phyloP scores from a whole-genome alignment of 2,888 invertebrate genomes.

The Hemistola chrysoprasaria region DNA sequence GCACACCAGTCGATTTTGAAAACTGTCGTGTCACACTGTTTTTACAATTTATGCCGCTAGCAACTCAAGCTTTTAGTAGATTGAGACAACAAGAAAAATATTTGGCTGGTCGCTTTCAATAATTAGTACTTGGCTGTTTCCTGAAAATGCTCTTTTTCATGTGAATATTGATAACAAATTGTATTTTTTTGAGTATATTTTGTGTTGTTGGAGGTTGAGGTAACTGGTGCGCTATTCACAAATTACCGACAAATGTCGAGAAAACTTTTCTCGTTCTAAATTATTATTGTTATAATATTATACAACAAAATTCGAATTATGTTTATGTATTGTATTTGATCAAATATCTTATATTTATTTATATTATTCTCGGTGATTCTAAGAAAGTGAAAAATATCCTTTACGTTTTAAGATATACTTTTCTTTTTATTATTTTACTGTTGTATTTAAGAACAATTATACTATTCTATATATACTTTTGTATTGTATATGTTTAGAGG shows the following conservation, averaged over 20 bases:
- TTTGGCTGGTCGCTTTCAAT: slow-evolving; percentile 75
- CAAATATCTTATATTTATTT: too few relatives aligned
- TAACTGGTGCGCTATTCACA: slow-evolving; percentile 18
- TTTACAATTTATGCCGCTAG: slow-evolving; percentile 63
- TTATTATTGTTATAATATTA: slow-evolving; percentile 11
- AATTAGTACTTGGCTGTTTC: slow-evolving; percentile 71
- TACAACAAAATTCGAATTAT: too few relatives aligned
- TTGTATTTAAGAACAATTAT: too few relatives aligned
- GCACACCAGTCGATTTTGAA: slow-evolving; percentile 42
- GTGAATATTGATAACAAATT: slow-evolving; percentile 38
- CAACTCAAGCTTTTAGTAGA: slow-evolving; percentile 65
- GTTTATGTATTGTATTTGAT: slow-evolving; percentile 1
- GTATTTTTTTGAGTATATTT: slow-evolving; percentile 6
- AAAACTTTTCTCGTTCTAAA: slow-evolving; percentile 19
- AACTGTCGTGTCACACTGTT: slow-evolving; percentile 50
- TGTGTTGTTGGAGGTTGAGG: slow-evolving; percentile 20
- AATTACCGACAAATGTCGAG: slow-evolving; percentile 4
- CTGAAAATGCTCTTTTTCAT: slow-evolving; percentile 57
- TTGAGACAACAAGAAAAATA: slow-evolving; percentile 50
- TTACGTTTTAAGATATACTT: too few relatives aligned
- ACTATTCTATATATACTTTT: too few relatives aligned
- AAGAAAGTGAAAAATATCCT: too few relatives aligned
- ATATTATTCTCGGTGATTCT: too few relatives aligned
- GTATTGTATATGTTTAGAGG: too few relatives aligned
- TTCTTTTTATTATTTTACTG: too few relatives aligned